Base-by-base conservation (phyloP, 2,888 invertebrate species). In the Xylophagus ater region DNA sequence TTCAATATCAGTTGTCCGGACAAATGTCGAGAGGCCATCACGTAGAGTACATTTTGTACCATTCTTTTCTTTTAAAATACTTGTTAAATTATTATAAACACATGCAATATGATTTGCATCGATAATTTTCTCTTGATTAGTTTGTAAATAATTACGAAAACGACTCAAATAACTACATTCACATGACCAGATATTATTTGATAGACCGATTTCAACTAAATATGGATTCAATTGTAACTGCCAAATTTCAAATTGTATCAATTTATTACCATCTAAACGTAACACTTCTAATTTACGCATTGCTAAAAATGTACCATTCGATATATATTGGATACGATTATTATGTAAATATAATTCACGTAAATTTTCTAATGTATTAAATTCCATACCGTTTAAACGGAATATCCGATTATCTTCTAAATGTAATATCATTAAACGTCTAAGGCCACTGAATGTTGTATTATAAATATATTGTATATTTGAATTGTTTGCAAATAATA, bases 151-250 rank as follows among this genome's bases (percentile, higher is more conserved):
- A 51, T 73, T 74, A 53, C 84, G 76, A 57, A 83, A 84, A 58
- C 78, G 76, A 51, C 80, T 77, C 53, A 88, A 66, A 62, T 84
- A 89, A 52, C 76, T 74, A 66, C 92, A 93, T 59, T 88, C 87
- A 65, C 92, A 92, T 47, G 84, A 84, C 90, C 90, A 92, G 34
- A 82, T 81, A 62, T 92, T 92, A 52, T 78, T 78, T 41, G 81
- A 75, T 47, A 92, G 70, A 38, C 81, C 81, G 53, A 92, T 80
- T 64, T 84, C 84, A n/a, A 84, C 81, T 55, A 90, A 73, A 66
- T 86, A 86, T 15, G 86, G 84, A 67, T 88, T 88, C 53, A 75
- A 66, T 43, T 77, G 72, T 57, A 90, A 75, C 61, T 84, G 83
- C 87, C 89, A 88, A 51, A 89, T 81, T 51, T 85, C 80, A 57